Conservation (phyloP, 2,113 vertebrate genomes). For the Bombycilla garrulus region DNA sequence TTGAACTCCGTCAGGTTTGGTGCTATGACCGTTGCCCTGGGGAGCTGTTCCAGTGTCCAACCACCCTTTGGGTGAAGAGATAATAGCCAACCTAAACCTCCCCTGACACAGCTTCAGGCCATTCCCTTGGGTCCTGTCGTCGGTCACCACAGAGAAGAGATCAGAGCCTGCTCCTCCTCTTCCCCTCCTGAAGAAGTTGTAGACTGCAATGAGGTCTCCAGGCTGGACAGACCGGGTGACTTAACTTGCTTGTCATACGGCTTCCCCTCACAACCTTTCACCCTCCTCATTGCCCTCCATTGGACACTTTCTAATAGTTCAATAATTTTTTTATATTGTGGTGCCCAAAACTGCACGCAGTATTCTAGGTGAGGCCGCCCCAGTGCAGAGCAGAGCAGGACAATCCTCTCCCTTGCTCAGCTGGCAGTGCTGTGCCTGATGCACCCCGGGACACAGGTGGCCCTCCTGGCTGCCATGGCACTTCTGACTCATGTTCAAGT, state of each 20-base stretch:
- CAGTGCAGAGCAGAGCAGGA: rapidly evolving
- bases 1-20: neutral
- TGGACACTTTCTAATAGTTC: neutral
- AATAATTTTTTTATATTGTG: neutral
- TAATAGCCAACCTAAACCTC: neutral
- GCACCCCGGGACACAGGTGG: rapidly evolving
- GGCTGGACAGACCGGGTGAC: neutral
- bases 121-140: neutral
- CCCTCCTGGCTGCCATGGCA: neutral
- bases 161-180: neutral
- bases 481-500: rapidly evolving
- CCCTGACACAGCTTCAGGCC: neutral
- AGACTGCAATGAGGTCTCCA: neutral
- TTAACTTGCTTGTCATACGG: rapidly evolving
- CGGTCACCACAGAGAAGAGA: neutral
- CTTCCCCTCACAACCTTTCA: neutral
- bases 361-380: rapidly evolving
- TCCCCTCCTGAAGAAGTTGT: neutral
- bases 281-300: rapidly evolving
- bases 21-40: neutral
- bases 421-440: neutral
- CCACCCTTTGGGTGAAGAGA: neutral
- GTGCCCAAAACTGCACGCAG: neutral
- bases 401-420: rapidly evolving
- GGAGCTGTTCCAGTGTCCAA: neutral